Percentiles rank a stretch among this genome's conserved stretches.
These are phyloP conservation scores for Hippocampus mohnikei DNA, from an alignment of 2,113 vertebrate genomes.

Conservation along the genomic window DNA sequence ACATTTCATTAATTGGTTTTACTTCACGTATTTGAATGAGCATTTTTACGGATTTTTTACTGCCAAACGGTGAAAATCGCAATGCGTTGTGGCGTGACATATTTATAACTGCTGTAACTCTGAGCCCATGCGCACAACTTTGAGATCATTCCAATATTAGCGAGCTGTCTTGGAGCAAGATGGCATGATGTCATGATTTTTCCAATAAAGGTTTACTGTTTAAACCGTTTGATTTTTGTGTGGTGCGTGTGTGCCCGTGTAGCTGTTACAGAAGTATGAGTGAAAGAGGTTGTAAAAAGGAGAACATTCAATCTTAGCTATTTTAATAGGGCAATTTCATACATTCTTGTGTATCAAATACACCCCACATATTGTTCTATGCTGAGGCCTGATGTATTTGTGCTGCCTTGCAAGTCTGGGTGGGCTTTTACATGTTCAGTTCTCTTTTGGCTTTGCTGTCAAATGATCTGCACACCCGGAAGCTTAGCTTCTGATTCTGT, in stretches of 20 bases:
- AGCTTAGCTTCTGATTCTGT: not conserved
- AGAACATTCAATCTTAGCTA: not conserved
- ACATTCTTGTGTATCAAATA: not conserved
- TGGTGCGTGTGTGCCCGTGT: too few relatives aligned
- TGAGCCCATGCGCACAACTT: not conserved
- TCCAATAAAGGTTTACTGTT: not conserved
- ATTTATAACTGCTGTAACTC: too few relatives aligned
- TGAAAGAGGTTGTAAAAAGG: not conserved
- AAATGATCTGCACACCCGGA: not conserved
- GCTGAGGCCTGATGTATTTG: not conserved
- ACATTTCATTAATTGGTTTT: slow-evolving; percentile 5
- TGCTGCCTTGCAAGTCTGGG: not conserved
- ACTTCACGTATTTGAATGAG: not conserved
- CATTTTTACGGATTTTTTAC: not conserved
- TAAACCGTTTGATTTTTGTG: not conserved
- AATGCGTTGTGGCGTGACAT: not conserved
- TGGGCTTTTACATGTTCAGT: not conserved
- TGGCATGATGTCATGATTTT: not conserved
- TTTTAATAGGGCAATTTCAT: not conserved
- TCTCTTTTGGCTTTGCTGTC: not conserved
- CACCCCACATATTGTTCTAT: not conserved
- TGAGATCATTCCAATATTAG: not conserved
- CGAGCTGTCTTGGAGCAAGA: not conserved
- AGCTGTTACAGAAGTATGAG: not conserved
- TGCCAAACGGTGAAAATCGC: not conserved